Conservation (phyloP, 2,888 invertebrate species). For the Chymomyza fuscimana region DNA sequence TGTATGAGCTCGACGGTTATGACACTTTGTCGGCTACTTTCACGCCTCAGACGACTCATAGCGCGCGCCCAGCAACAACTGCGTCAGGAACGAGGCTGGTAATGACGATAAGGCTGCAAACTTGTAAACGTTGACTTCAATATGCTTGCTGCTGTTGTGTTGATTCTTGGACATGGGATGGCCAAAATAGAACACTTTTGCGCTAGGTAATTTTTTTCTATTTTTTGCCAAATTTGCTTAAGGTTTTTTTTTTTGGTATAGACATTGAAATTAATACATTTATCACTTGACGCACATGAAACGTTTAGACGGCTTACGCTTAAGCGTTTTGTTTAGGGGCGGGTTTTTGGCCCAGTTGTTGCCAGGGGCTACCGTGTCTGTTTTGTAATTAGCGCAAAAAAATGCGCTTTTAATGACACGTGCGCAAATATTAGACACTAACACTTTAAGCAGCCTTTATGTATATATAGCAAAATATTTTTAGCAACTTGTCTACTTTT, state of each 20-base stretch:
- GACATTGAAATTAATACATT: constrained; percentile 30
- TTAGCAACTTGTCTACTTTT: neutral
- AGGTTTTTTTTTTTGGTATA: neutral
- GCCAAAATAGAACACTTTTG: constrained; percentile 45
- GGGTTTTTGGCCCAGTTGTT: neutral
- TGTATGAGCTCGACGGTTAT: constrained; percentile 79
- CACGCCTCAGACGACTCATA: constrained; percentile 77
- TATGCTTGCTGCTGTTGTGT: constrained; percentile 34
- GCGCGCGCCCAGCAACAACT: constrained; percentile 32
- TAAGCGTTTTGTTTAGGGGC: neutral
- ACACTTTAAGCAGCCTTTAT: neutral
- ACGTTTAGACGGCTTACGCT: neutral
- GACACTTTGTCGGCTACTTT: constrained; percentile 76
- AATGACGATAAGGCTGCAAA: constrained; percentile 46
- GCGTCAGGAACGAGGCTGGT: constrained; percentile 52
- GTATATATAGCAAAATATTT: neutral
- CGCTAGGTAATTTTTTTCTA: constrained; percentile 46
- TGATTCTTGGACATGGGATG: constrained; percentile 2
- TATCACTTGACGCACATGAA: constrained; percentile 24
- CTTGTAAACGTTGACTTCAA: constrained; percentile 27
- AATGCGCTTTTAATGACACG: constrained; percentile 69
- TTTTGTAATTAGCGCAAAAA: constrained; percentile 53
- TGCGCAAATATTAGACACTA: constrained; percentile 55
- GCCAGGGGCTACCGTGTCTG: neutral
- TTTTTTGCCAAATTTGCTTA: constrained; percentile 39